A percentile compares a stretch with the other conserved stretches of the same genome.
Evolutionary conservation across 2,888 invertebrate genomes (phyloP).

Genomic region (Polydrusus cervinus): DNA sequence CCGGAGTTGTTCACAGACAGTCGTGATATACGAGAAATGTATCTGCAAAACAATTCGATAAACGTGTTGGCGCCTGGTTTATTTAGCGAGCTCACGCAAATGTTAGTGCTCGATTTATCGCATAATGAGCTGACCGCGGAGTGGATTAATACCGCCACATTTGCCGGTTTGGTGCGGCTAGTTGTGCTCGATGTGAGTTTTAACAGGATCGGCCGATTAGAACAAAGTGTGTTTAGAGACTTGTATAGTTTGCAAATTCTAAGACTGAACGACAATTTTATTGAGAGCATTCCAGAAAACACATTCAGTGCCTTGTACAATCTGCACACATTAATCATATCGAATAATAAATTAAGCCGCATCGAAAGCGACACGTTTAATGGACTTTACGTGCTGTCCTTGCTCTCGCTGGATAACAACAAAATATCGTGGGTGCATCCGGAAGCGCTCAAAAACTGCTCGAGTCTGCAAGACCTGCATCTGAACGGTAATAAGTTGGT

Average conservation of each 20-base stretch:
- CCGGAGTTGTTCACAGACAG: slow-evolving; percentile 88
- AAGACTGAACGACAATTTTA: slow-evolving; percentile 85
- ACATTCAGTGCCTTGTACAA: slow-evolving; percentile 85
- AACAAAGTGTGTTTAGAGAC: slow-evolving; percentile 84
- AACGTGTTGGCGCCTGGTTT: slow-evolving; percentile 87
- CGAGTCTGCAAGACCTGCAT: slow-evolving; percentile 87
- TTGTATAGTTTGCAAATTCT: slow-evolving; percentile 86
- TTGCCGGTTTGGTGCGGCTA: slow-evolving; percentile 83
- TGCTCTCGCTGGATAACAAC: slow-evolving; percentile 87
- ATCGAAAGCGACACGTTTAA: slow-evolving; percentile 85
- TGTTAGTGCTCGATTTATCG: slow-evolving; percentile 84
- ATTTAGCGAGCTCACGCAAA: slow-evolving; percentile 83
- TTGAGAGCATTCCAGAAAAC: slow-evolving; percentile 85
- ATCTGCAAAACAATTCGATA: slow-evolving; percentile 87
- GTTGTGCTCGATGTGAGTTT: slow-evolving; percentile 85
- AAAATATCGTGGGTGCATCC: slow-evolving; percentile 83
- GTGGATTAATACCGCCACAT: slow-evolving; percentile 88
- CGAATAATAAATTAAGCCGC: slow-evolving; percentile 84
- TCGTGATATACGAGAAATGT: slow-evolving; percentile 85
- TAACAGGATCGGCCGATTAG: slow-evolving; percentile 84
- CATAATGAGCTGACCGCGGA: slow-evolving; percentile 87
- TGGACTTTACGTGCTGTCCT: slow-evolving; percentile 83
- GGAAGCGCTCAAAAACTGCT: slow-evolving; percentile 85
- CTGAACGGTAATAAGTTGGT: slow-evolving; percentile 87
- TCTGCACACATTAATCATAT: slow-evolving; percentile 86